Conservation (phyloP, 1,140 invertebrate species). For the Ceratosolen fusciceps region DNA sequence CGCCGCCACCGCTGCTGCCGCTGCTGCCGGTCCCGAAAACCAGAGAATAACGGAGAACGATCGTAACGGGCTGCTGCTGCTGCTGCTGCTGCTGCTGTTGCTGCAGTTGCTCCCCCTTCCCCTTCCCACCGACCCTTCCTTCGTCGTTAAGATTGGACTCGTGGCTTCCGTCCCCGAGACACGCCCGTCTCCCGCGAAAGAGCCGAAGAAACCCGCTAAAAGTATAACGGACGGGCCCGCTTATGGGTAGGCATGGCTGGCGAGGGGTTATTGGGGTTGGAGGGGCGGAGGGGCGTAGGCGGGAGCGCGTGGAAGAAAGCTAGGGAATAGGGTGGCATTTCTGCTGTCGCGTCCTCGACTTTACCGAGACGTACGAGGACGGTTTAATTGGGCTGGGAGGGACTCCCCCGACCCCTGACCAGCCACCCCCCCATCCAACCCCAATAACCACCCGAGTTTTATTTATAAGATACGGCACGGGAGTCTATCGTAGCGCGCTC, state of each 20-base stretch:
- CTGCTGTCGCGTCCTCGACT: constrained; percentile 68
- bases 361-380: constrained; percentile 66
- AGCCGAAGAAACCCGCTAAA: background rate
- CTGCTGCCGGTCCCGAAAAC: background rate
- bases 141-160: background rate
- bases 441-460: too few relatives aligned
- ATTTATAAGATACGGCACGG: constrained; percentile 70
- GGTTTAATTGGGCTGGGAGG: constrained; percentile 69
- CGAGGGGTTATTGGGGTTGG: constrained; percentile 7
- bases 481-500: constrained; percentile 59
- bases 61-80: too few relatives aligned
- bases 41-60: background rate
- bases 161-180: too few relatives aligned
- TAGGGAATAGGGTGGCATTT: constrained; percentile 49
- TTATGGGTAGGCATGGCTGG: background rate
- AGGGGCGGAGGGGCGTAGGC: too few relatives aligned
- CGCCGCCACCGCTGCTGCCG: background rate
- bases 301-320: constrained; percentile 1
- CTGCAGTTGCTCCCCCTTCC: background rate
- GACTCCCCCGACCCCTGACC: too few relatives aligned
- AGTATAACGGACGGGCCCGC: background rate
- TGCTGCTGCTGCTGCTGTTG: too few relatives aligned
- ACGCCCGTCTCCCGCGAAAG: constrained; percentile 34
- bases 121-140: background rate
- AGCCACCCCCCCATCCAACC: too few relatives aligned